phyloP scores from a whole-genome alignment of 2,888 invertebrate genomes.

The Ephialtes manifestator region DNA sequence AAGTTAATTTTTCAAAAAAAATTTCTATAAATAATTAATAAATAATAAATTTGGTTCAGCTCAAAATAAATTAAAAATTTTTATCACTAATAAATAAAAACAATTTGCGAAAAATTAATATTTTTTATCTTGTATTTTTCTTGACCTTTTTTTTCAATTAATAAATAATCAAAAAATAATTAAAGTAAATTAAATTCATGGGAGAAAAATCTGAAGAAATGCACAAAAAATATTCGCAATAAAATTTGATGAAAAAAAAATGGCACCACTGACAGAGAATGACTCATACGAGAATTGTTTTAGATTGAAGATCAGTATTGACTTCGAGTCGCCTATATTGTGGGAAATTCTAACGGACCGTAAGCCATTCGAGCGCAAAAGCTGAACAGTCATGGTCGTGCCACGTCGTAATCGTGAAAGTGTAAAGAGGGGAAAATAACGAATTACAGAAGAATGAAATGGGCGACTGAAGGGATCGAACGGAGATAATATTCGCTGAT shows the following conservation, averaged over 20 bases:
- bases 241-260: too few species aligned
- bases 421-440: constrained; percentile 52
- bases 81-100: too few species aligned
- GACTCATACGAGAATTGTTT: not conserved
- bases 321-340: not conserved
- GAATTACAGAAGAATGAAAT: constrained; percentile 50
- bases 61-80: too few species aligned
- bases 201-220: too few species aligned
- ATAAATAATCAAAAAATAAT: not conserved
- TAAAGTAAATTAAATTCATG: too few species aligned
- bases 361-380: constrained; percentile 38
- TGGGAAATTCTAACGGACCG: constrained; percentile 53
- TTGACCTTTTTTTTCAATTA: not conserved
- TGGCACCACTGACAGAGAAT: too few species aligned
- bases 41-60: too few species aligned
- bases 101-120: too few species aligned
- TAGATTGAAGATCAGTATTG: not conserved
- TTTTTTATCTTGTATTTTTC: not conserved
- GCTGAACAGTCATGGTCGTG: constrained; percentile 65
- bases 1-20: too few species aligned
- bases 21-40: too few species aligned
- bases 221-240: too few species aligned
- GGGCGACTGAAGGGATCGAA: constrained; percentile 33
- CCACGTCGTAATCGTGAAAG: constrained; percentile 67
- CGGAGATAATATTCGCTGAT: constrained; percentile 10